A percentile compares a stretch with the other conserved stretches of the same genome.
phyloP scores from a whole-genome alignment of 2,113 vertebrate genomes.

The Petrocephalus microphthalmus region DNA sequence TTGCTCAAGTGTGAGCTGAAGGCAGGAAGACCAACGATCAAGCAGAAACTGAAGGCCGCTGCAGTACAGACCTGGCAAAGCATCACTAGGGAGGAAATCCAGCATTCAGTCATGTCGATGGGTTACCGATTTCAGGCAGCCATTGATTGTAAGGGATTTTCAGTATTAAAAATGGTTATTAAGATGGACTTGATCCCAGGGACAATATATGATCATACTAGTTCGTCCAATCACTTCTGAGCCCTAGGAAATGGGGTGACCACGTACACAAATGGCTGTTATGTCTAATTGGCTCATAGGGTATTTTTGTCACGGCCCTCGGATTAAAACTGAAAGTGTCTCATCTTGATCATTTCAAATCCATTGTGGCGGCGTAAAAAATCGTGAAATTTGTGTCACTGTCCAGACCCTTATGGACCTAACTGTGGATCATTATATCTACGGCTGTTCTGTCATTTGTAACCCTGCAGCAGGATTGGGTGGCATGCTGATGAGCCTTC shows the following conservation, averaged over 20 bases:
- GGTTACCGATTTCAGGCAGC: background rate
- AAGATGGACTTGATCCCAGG: too few species aligned
- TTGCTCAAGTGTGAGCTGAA: too few species aligned
- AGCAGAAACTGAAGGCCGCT: background rate
- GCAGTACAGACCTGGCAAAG: background rate
- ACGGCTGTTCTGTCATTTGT: background rate
- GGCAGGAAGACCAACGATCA: too few species aligned
- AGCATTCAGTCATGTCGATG: background rate
- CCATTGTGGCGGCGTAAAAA: background rate
- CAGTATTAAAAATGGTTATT: too few species aligned
- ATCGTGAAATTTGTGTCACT: background rate
- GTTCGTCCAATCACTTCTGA: too few species aligned
- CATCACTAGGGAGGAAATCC: background rate
- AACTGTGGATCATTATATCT: background rate
- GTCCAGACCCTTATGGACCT: background rate
- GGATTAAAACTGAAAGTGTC: background rate
- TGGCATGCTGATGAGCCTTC: background rate
- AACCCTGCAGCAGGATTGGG: background rate
- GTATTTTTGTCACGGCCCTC: background rate
- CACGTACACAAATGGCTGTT: background rate
- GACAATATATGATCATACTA: too few species aligned
- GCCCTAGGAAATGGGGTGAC: background rate
- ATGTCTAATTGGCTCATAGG: background rate
- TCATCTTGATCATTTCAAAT: background rate
- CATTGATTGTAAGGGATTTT: background rate